A percentile compares a stretch with the other conserved stretches of the same genome.
phyloP scores from a whole-genome alignment of 2,113 vertebrate species.

The Rutilus rutilus region DNA sequence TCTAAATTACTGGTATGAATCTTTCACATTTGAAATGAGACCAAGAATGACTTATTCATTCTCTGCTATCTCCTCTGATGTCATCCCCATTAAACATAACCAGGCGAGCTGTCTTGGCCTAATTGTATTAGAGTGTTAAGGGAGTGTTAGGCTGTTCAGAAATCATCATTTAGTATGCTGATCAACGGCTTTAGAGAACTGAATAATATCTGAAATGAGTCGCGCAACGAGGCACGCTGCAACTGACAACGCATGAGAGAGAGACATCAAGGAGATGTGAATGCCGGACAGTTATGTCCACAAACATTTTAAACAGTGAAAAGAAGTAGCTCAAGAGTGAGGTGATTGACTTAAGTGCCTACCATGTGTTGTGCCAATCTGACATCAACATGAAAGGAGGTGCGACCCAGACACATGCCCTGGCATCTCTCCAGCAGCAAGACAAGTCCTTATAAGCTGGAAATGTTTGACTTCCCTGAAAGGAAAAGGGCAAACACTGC shows the following conservation, averaged over 20 bases:
- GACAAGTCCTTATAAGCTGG: slow-evolving; percentile 9
- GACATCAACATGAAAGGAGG: background rate
- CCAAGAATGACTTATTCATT: slow-evolving; percentile 64
- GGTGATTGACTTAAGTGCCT: background rate
- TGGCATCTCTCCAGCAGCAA: slow-evolving; percentile 27
- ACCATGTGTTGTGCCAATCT: slow-evolving; percentile 27
- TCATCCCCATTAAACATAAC: slow-evolving; percentile 62
- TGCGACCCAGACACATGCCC: background rate
- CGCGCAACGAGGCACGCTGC: background rate
- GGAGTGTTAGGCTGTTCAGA: slow-evolving; percentile 51
- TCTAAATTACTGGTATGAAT: slow-evolving; percentile 65
- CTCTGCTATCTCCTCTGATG: slow-evolving; percentile 59
- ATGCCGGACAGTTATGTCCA: background rate
- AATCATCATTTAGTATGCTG: slow-evolving; percentile 56
- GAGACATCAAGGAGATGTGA: slow-evolving; percentile 2
- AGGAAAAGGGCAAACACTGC: slow-evolving; percentile 47
- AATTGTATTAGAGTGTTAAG: slow-evolving; percentile 61
- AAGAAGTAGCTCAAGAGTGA: background rate
- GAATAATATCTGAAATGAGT: slow-evolving; percentile 17
- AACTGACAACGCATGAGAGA: slow-evolving; percentile 32
- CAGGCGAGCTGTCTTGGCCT: slow-evolving; percentile 45
- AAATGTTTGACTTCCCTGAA: slow-evolving; percentile 41
- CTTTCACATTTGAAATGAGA: slow-evolving; percentile 65
- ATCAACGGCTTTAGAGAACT: slow-evolving; percentile 44
- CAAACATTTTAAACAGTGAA: background rate